These are phyloP conservation scores for Parazoanthus darwini DNA, from an alignment of 92 coral and sea anemone species.

Conservation along the genomic window DNA sequence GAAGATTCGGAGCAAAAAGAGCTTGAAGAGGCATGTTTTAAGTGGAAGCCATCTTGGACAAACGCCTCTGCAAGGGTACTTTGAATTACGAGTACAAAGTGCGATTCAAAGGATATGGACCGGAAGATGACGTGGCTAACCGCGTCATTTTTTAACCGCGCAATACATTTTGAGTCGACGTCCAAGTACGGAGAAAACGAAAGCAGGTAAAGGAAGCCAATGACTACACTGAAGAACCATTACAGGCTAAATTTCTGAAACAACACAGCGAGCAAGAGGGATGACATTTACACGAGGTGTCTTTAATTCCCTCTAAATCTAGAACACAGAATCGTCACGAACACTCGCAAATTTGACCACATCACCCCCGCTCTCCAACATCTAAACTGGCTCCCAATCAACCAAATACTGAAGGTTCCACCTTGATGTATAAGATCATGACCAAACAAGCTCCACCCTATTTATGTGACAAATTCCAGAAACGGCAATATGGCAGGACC, in stretches of 20 bases:
- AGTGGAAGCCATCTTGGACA: constrained; percentile 43
- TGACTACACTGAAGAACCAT: constrained; percentile 2
- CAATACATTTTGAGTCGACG: not conserved
- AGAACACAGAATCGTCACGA: not conserved
- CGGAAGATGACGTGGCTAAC: constrained; percentile 67
- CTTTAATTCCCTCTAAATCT: not conserved
- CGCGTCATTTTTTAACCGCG: constrained; percentile 49
- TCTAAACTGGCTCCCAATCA: too few relatives aligned
- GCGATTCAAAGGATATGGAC: constrained; percentile 53
- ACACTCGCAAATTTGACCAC: too few relatives aligned
- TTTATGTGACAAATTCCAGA: too few relatives aligned
- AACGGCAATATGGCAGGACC: too few relatives aligned
- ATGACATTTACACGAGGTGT: not conserved
- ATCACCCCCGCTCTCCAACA: too few relatives aligned
- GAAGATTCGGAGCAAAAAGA: not conserved
- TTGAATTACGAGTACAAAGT: constrained; percentile 48
- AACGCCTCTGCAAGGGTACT: constrained; percentile 23
- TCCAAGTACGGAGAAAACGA: constrained; percentile 52
- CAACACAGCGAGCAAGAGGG: constrained; percentile 22
- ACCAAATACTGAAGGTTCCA: too few relatives aligned
- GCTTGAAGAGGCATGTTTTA: constrained; percentile 47
- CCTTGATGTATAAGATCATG: too few relatives aligned
- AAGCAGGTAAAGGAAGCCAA: constrained; percentile 11
- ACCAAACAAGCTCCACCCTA: too few relatives aligned
- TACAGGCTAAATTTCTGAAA: not conserved